phyloP scores from a whole-genome alignment of 1,140 invertebrate genomes.

The Bombus balteatus region DNA sequence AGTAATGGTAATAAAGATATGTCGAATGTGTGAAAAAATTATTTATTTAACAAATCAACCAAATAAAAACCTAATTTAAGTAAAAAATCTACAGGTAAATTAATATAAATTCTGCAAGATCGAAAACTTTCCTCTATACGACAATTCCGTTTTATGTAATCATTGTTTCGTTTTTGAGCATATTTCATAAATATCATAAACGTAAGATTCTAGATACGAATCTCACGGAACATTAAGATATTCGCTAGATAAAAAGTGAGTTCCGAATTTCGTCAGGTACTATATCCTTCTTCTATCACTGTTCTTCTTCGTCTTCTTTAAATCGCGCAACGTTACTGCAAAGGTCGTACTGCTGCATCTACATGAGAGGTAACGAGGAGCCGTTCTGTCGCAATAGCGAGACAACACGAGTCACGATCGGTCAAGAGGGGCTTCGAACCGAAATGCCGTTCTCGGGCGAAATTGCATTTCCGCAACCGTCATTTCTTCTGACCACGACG shows the following conservation, averaged over 20 bases:
- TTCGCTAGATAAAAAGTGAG: neutral
- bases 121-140: neutral
- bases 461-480: slow-evolving; percentile 55
- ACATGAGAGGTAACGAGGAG: slow-evolving; percentile 60
- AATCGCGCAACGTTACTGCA: slow-evolving; percentile 54
- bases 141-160: neutral
- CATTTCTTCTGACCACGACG: slow-evolving; percentile 7
- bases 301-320: neutral
- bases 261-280: slow-evolving; percentile 22
- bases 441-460: slow-evolving; percentile 56
- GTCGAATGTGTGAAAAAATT: too few species aligned
- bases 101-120: neutral
- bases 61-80: too few species aligned
- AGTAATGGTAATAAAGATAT: neutral
- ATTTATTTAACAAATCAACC: neutral
- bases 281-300: neutral
- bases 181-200: neutral
- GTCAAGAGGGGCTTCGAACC: slow-evolving; percentile 55
- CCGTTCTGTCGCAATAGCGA: slow-evolving; percentile 51
- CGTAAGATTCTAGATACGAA: neutral
- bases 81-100: neutral
- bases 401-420: slow-evolving; percentile 59
- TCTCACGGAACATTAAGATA: neutral
- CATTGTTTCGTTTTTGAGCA: neutral
- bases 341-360: slow-evolving; percentile 58